Base-by-base conservation (phyloP, 2,888 invertebrate genomes). In the Anorthoa munda region DNA sequence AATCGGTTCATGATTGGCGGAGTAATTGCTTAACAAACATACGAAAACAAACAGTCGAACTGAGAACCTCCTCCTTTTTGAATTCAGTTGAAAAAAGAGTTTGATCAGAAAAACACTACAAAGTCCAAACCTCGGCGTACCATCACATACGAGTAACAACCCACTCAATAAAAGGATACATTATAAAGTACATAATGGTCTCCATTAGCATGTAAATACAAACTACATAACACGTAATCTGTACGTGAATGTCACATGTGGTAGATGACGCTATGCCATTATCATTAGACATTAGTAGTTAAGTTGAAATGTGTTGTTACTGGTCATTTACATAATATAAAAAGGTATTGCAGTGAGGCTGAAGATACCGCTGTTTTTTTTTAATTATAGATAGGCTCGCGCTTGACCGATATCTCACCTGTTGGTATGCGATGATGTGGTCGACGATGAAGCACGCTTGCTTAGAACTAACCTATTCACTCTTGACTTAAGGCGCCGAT, bases 181-280 rank as follows among this genome's bases (percentile, higher is more conserved):
- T 80, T 21, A 67, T 58, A 13, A n/a, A 13, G 67, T 59, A 23
- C 48, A 51, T 69, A 82, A 82, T 82, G 56, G 1, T 12, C 21
- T 46, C 18, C 53, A 79, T 79, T 82, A 56, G 39, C 66, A 72
- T 79, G 59, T 64, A 56, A 79, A 83, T 72, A 79, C 23, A 13
- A 55, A 23, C 7, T 23, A 79, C 17, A 26, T 53, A 48, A 51
- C 61, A 82, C 65, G 60, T 31, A n/a, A 17, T 50, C 21, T 15
- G 31, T 46, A 46, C 58, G 31, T 56, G 53, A 5, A 26, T 72
- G 23, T 60, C 26, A 50, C 66, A 60, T 72, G 51, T 79, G 64
- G 46, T 58, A 13, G 50, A 66, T 77, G 78, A 66, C 76, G 53
- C 21, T 66, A 17, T 5, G 2, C 23, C 46, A 64, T 77, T 68